These are phyloP conservation scores for Ophioninae sp. DNA, from an alignment of 2,888 invertebrate genomes.

Conservation along the genomic window DNA sequence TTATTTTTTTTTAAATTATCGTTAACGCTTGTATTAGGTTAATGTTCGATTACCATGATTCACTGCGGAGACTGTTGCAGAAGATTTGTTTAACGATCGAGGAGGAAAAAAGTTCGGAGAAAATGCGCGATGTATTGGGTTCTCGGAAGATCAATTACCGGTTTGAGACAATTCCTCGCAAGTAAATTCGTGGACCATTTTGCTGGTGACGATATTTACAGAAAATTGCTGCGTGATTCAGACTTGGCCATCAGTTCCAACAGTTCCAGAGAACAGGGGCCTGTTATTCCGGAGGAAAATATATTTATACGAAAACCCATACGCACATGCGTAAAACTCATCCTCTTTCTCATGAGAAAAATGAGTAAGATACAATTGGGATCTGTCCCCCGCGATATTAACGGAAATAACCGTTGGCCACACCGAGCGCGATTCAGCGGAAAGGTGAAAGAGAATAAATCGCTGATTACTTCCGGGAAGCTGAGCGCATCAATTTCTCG, in stretches of 20 bases:
- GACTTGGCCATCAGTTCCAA: slow-evolving; percentile 28
- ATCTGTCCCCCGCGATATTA: slow-evolving; percentile 6
- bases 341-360: background rate
- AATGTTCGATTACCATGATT: no score
- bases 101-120: no score
- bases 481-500: slow-evolving; percentile 18
- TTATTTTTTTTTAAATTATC: no score
- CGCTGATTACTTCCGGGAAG: slow-evolving; percentile 26
- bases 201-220: slow-evolving; percentile 27
- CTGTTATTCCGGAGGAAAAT: slow-evolving; percentile 30
- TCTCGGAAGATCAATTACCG: no score
- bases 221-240: slow-evolving; percentile 32
- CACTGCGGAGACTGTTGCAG: no score
- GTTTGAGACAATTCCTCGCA: no score
- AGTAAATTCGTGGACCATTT: slow-evolving; percentile 3
- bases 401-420: background rate
- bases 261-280: slow-evolving; percentile 45
- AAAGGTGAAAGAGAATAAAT: slow-evolving; percentile 13
- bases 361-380: background rate
- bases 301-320: slow-evolving; percentile 2
- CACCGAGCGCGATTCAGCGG: background rate
- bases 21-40: no score
- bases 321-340: background rate
- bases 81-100: no score
- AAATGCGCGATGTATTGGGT: no score